Base-by-base conservation (phyloP, 2,797 vertebrate genomes). In the Coreius guichenoti region DNA sequence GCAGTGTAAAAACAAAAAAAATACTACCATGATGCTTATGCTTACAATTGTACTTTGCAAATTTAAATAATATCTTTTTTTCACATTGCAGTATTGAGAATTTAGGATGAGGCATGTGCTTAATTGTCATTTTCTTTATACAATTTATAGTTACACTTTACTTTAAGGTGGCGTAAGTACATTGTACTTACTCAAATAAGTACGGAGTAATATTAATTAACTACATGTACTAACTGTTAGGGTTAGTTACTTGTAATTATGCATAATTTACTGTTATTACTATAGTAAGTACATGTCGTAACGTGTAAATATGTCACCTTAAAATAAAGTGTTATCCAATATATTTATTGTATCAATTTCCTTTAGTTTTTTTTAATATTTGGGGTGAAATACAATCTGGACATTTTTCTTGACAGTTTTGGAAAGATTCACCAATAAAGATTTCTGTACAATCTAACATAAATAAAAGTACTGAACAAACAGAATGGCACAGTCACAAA, bases 381-480 rank as follows among this genome's bases (percentile, higher is more conserved):
- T 36, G 0, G 13, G 26, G 8, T 51, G n/a, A 67, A 76, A 77
- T 19, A 56, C 0, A 1, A 43, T 72, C n/a, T 16, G 54, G n/a
- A 73, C 49, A 36, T 36, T 7, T n/a, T 8, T 8, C n/a, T 43
- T 43, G 65, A 80, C 16, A 14, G 2, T 29, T 13, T 14, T 47
- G 14, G 6, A 39, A 13, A 70, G n/a, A 58, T 58, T 70, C 23
- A 29, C 1, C n/a, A 16, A 19, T 65, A 31, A 63, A 65, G 11
- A 47, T 8, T 12, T 26, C 14, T 13, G 51, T 36, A 58, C 56
- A 83, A 31, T 72, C 54, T 29, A 39, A 78, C 19, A 29, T 65
- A 86, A 77, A 79, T 73, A 65, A 47, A 83, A 12, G 9, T 45
- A 65, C 4, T 47, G 54, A 23, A 82, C n/a, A 72, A 47, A 69